Evolutionary conservation across 2,113 vertebrate genomes (phyloP).

Genomic region (Phaetusa simplex): DNA sequence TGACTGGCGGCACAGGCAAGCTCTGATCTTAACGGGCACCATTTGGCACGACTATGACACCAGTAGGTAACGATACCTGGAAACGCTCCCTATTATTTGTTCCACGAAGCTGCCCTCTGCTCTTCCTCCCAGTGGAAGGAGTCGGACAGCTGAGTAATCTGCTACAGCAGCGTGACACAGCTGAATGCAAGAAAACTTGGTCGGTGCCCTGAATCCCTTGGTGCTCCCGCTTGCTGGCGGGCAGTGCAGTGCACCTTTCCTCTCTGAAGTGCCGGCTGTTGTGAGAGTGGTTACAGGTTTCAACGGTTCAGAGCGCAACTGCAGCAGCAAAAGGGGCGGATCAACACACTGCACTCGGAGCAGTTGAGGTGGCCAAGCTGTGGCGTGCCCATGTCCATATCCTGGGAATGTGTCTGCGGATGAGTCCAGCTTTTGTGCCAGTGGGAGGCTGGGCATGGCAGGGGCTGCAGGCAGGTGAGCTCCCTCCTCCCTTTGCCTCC

Average conservation of each 20-base stretch:
- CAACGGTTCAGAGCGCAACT: background rate
- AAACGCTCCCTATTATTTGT: background rate
- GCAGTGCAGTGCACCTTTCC: background rate
- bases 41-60: background rate
- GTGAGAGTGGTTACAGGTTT: background rate
- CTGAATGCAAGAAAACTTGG: background rate
- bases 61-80: background rate
- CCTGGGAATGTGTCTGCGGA: background rate
- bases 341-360: accelerated
- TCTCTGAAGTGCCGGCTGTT: background rate
- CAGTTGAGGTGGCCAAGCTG: background rate
- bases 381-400: accelerated
- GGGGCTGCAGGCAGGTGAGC: background rate
- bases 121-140: background rate
- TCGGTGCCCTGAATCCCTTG: background rate
- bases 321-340: background rate
- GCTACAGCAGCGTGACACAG: background rate
- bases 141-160: background rate
- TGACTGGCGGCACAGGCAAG: background rate
- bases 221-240: background rate
- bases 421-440: background rate
- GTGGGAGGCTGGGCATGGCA: background rate
- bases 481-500: background rate
- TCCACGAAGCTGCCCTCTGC: background rate
- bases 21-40: background rate